Evolutionary conservation across 2,113 vertebrate species (phyloP).

Genomic region (Upupa epops): DNA sequence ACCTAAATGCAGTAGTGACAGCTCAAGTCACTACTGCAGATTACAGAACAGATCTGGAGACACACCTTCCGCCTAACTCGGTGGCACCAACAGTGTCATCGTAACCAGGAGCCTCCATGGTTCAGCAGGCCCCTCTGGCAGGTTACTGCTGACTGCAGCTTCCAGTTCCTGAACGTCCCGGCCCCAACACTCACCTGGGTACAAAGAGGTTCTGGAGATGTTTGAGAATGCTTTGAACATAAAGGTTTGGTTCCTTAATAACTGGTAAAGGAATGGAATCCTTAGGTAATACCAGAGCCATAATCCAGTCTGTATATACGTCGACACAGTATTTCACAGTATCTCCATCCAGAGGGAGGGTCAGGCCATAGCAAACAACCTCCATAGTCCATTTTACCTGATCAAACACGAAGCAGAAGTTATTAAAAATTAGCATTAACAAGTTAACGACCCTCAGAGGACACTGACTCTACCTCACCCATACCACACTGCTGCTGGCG

Average conservation of each 20-base stretch:
- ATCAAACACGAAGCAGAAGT: conserved; percentile 17
- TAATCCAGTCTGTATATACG: conserved; percentile 97
- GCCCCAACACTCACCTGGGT: conserved; percentile 81
- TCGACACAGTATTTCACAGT: conserved; percentile 96
- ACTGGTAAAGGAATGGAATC: conserved; percentile 92
- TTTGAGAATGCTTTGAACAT: conserved; percentile 92
- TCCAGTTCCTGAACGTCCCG: background rate
- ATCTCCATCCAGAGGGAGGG: conserved; percentile 91
- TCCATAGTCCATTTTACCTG: conserved; percentile 99
- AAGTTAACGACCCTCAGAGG: background rate
- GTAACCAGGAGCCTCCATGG: background rate
- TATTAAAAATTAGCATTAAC: background rate
- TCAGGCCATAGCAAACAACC: conserved; percentile 93
- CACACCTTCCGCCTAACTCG: background rate
- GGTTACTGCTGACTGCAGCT: background rate
- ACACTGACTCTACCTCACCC: background rate
- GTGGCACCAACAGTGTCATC: background rate
- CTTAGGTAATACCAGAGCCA: conserved; percentile 90
- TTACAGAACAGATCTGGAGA: background rate
- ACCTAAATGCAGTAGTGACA: background rate
- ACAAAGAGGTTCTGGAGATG: conserved; percentile 97
- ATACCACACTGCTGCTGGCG: too few relatives aligned
- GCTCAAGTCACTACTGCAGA: background rate
- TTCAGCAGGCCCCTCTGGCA: background rate
- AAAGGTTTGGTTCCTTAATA: conserved; percentile 92